phyloP scores from a whole-genome alignment of 2,888 invertebrate species.

The Cynaeus angustus region DNA sequence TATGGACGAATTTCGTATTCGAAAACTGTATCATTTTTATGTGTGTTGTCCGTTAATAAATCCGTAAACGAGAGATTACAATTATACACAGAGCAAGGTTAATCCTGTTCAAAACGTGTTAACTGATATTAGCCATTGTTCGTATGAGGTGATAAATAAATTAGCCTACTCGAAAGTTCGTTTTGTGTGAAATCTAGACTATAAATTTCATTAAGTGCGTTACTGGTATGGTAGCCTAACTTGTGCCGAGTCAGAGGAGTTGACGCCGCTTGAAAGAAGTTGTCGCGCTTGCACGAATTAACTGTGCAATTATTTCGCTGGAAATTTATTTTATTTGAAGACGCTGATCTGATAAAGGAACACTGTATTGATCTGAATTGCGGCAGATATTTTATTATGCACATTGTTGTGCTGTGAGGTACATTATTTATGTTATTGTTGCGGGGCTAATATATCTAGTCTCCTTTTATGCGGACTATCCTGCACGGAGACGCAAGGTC shows the following conservation, averaged over 20 bases:
- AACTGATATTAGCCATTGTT: constrained; percentile 70
- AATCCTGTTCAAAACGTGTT: constrained; percentile 63
- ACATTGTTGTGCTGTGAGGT: constrained; percentile 65
- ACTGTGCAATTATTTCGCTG: constrained; percentile 56
- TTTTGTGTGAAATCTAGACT: constrained; percentile 67
- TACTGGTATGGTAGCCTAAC: constrained; percentile 70
- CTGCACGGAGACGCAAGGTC: constrained; percentile 16
- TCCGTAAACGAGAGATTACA: constrained; percentile 12
- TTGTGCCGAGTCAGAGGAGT: constrained; percentile 60
- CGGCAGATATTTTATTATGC: constrained; percentile 68
- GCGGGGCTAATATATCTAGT: constrained; percentile 42
- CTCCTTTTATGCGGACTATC: constrained; percentile 34
- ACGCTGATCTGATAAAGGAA: constrained; percentile 70
- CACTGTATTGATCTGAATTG: constrained; percentile 70
- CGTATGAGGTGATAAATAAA: constrained; percentile 69
- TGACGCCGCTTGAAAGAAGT: constrained; percentile 11
- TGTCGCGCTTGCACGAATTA: constrained; percentile 47
- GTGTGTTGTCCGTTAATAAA: constrained; percentile 20
- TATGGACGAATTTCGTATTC: constrained; percentile 24
- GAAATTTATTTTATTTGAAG: constrained; percentile 69
- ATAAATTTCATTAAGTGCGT: constrained; percentile 71
- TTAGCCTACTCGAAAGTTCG: constrained; percentile 67
- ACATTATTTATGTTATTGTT: constrained; percentile 67
- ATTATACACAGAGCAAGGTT: constrained; percentile 17
- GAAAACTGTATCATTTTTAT: constrained; percentile 21